Conservation (phyloP, 2,888 invertebrate genomes). For the Phoenoteleia sp. region DNA sequence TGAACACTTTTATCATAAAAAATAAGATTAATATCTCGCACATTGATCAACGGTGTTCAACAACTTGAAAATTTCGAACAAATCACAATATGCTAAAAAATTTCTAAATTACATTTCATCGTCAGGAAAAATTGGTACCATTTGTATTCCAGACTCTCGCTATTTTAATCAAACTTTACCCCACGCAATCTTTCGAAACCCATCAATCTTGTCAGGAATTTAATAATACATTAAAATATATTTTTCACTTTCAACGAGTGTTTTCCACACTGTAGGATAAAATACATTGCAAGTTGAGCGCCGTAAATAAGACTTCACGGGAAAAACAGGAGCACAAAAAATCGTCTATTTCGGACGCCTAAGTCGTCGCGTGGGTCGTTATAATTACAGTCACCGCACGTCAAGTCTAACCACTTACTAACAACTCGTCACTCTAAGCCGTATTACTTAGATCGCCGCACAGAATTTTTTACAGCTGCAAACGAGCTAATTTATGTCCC, state of each 20-base stretch:
- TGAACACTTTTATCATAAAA: too few species aligned
- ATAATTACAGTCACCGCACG: slow-evolving; percentile 32
- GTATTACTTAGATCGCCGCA: neutral
- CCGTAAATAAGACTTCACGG: slow-evolving; percentile 33
- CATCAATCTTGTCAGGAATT: slow-evolving; percentile 39
- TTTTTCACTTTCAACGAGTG: slow-evolving; percentile 32
- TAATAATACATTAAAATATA: slow-evolving; percentile 47
- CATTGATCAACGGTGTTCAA: neutral
- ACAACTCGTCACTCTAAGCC: slow-evolving; percentile 19
- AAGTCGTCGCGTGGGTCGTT: slow-evolving; percentile 36
- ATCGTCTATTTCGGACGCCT: slow-evolving; percentile 21
- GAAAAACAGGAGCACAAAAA: neutral
- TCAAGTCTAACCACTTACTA: slow-evolving; percentile 20
- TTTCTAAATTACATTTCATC: slow-evolving; percentile 11
- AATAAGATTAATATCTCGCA: too few species aligned
- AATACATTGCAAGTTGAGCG: neutral
- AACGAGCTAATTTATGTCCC: neutral
- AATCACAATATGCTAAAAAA: slow-evolving; percentile 2
- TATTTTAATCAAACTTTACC: slow-evolving; percentile 36
- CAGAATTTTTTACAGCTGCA: neutral
- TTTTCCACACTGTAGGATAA: slow-evolving; percentile 5
- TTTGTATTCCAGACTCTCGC: slow-evolving; percentile 40
- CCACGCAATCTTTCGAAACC: slow-evolving; percentile 19
- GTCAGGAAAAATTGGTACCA: slow-evolving; percentile 19
- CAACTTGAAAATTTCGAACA: slow-evolving; percentile 1